Base-by-base conservation (phyloP, 2,888 invertebrate genomes). In the Eristalis intricaria region DNA sequence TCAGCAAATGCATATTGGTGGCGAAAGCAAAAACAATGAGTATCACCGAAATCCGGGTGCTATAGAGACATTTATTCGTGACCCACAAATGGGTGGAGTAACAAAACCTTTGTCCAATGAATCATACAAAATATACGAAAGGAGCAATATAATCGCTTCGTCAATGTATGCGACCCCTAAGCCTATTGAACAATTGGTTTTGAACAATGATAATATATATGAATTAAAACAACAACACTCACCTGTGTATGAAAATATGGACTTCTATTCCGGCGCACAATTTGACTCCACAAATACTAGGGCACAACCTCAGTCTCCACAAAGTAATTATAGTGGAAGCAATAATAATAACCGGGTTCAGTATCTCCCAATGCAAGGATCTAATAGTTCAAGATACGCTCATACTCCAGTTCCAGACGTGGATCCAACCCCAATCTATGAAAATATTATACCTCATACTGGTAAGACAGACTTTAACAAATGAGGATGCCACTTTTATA, bases 171-270 rank as follows among this genome's bases (percentile, higher is more conserved):
- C 96, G 61, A 96, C 96, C 50, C 96, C 96, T 70, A 96, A 96
- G 91, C 94, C 95, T 89, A 95, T 96, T 29, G 92, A 92, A 85
- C 91, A 91, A 73, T 66, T 91, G 38, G 85, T 88, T 89, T 91
- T 75, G 93, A 93, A 89, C 93, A 93, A 90, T 92, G 94, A 58
- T 92, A 94, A 64, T 93, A 94, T 60, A 4, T 80, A 78, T 58
- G 83, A 85, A 19, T 69, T 78, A 2, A 86, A 88, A n/a, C 90
- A 90, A 29, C 92, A 91, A 74, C 91, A 91, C 38, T 92, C 93
- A 8, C 95, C 96, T 0, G 95, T 97, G 32, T 97, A 97, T 91
- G 97, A 97, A 92, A 97, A 97, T 92, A 94, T 97, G 74, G 97
- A 97, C 89, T 97, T 96, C 91, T 97, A 96, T 93, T 76, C 75